These are phyloP conservation scores for Pomacea canaliculata DNA, from an alignment of 2,888 invertebrate genomes.

Conservation along the genomic window DNA sequence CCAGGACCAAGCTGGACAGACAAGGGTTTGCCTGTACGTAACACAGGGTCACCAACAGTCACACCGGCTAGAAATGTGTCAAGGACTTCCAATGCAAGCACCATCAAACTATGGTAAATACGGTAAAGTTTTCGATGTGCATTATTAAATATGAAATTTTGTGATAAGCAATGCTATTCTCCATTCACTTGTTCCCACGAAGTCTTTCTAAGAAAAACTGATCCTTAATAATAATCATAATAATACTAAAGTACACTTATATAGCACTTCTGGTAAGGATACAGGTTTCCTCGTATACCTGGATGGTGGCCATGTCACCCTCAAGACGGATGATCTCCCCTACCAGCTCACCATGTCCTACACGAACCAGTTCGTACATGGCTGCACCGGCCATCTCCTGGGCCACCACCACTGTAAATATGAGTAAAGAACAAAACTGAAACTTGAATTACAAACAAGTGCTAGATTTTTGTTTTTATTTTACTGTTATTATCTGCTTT, in stretches of 20 bases:
- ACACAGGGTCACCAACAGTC: slow-evolving; percentile 98
- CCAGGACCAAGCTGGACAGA: slow-evolving; percentile 99
- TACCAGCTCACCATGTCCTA: slow-evolving; percentile 97
- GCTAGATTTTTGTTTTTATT: neutral
- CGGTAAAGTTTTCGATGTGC: too few species aligned
- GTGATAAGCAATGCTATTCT: too few species aligned
- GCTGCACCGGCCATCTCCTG: slow-evolving; percentile 99
- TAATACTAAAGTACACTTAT: too few species aligned
- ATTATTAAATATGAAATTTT: too few species aligned
- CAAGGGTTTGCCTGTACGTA: slow-evolving; percentile 97
- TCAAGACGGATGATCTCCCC: slow-evolving; percentile 99
- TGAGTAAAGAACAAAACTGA: neutral
- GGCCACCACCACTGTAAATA: slow-evolving; percentile 91
- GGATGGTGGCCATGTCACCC: slow-evolving; percentile 99
- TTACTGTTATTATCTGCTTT: too few species aligned
- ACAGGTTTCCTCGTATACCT: slow-evolving; percentile 82
- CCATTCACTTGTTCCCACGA: too few species aligned
- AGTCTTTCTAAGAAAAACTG: too few species aligned
- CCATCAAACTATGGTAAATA: neutral
- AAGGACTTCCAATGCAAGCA: slow-evolving; percentile 21
- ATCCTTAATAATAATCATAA: too few species aligned
- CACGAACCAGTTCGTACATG: slow-evolving; percentile 99
- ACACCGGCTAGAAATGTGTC: slow-evolving; percentile 84
- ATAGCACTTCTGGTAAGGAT: slow-evolving; percentile 56
- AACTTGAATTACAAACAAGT: neutral